phyloP scores from a whole-genome alignment of 2,113 vertebrate genomes.

The Erythrocercus mccallii region DNA sequence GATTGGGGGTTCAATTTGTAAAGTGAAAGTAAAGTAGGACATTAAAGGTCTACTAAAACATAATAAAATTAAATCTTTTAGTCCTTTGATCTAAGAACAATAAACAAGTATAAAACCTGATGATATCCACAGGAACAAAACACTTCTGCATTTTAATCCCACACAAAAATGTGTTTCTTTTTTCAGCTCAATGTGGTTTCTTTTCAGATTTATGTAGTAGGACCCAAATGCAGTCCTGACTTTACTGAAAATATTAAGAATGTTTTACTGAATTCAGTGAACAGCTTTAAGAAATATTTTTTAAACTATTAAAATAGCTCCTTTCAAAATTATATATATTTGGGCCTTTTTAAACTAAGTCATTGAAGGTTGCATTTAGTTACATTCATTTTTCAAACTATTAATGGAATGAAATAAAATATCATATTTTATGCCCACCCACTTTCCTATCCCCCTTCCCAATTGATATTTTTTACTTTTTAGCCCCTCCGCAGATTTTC shows the following conservation, averaged over 20 bases:
- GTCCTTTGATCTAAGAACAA: not conserved
- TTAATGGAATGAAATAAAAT: not conserved
- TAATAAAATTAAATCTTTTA: not conserved
- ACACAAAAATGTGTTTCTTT: not conserved
- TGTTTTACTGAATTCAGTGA: not conserved
- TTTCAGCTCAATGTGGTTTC: not conserved
- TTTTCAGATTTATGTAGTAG: not conserved
- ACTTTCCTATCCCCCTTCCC: rapidly evolving
- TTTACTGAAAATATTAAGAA: not conserved
- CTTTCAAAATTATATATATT: not conserved
- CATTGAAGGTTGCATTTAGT: not conserved
- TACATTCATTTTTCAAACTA: not conserved
- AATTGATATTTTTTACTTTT: not conserved
- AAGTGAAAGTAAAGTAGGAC: not conserved
- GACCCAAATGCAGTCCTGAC: not conserved
- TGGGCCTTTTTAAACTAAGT: not conserved
- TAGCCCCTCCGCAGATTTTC: not conserved
- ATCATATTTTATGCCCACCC: not conserved
- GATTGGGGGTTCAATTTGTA: not conserved
- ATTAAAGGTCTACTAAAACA: not conserved
- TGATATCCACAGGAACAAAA: not conserved
- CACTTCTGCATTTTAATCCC: not conserved
- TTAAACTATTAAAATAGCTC: not conserved
- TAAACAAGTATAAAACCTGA: not conserved
- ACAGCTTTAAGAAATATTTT: not conserved